Conservation (phyloP, 1,140 invertebrate genomes). For the Scaptomyza pallida region DNA sequence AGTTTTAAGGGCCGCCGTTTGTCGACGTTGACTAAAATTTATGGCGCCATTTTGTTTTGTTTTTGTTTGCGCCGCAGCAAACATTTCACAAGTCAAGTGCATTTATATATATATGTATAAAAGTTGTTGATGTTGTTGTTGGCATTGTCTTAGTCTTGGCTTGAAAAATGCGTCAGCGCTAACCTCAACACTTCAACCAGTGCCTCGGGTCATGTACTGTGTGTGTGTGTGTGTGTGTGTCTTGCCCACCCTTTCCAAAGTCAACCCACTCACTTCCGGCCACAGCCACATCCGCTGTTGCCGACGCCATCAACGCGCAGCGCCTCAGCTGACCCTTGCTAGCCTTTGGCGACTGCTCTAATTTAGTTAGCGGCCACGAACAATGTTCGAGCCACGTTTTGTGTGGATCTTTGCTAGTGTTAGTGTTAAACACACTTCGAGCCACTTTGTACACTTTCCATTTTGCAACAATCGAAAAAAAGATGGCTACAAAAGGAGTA, state of each 20-base stretch:
- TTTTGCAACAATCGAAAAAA: slow-evolving; percentile 37
- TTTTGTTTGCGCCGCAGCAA: slow-evolving; percentile 32
- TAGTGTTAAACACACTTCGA: slow-evolving; percentile 5
- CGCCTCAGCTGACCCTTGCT: slow-evolving; percentile 48
- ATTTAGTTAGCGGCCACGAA: slow-evolving; percentile 58
- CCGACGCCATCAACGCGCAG: slow-evolving; percentile 11
- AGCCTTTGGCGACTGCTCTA: slow-evolving; percentile 46
- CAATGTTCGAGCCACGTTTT: slow-evolving; percentile 37
- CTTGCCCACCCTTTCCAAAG: neutral
- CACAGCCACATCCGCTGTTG: slow-evolving; percentile 53
- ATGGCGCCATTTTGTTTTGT: slow-evolving; percentile 68
- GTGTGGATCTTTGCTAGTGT: slow-evolving; percentile 1
- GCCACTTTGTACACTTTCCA: slow-evolving; percentile 57
- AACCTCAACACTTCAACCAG: slow-evolving; percentile 66
- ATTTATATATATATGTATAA: slow-evolving; percentile 74
- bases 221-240: slow-evolving; percentile 13
- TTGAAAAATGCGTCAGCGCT: slow-evolving; percentile 63
- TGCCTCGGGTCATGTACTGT: slow-evolving; percentile 34
- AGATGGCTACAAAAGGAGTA: neutral
- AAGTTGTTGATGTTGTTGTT: slow-evolving; percentile 3
- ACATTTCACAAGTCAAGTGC: slow-evolving; percentile 68
- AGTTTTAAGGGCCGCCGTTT: slow-evolving; percentile 52
- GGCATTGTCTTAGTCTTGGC: slow-evolving; percentile 1
- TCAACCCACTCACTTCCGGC: slow-evolving; percentile 51
- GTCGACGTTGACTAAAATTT: slow-evolving; percentile 64